Evolutionary conservation across 2,888 invertebrate species (phyloP).

Genomic region (Troilus luridus): DNA sequence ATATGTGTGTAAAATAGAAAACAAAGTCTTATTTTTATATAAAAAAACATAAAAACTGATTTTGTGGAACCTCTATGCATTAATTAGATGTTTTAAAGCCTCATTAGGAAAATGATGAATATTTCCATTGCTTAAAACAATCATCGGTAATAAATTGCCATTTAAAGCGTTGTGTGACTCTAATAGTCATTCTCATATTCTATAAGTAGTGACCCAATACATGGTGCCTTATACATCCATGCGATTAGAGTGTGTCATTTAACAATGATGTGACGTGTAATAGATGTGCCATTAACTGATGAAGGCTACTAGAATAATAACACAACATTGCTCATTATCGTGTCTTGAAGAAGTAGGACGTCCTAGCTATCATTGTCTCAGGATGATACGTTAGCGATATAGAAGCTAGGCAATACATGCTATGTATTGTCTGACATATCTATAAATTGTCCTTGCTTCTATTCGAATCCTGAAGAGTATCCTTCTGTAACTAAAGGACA

Average conservation of each 20-base stretch:
- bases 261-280: neutral
- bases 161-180: too few species aligned
- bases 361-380: neutral
- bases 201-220: too few species aligned
- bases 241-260: neutral
- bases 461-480: neutral
- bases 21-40: too few species aligned
- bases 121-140: too few species aligned
- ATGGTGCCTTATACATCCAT: neutral
- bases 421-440: neutral
- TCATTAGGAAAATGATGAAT: too few species aligned
- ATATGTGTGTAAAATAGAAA: too few species aligned
- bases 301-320: neutral
- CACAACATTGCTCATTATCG: neutral
- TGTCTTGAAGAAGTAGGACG: neutral
- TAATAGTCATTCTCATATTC: too few species aligned
- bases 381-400: neutral
- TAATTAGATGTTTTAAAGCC: too few species aligned
- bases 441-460: neutral
- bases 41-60: too few species aligned
- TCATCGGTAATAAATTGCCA: too few species aligned
- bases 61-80: too few species aligned
- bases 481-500: neutral
- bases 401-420: neutral
- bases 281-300: neutral